A percentile compares a stretch with the other conserved stretches of the same genome.
These are phyloP conservation scores for Peromyscus maniculatus DNA, from an alignment of 2,113 vertebrate genomes.

Conservation along the genomic window DNA sequence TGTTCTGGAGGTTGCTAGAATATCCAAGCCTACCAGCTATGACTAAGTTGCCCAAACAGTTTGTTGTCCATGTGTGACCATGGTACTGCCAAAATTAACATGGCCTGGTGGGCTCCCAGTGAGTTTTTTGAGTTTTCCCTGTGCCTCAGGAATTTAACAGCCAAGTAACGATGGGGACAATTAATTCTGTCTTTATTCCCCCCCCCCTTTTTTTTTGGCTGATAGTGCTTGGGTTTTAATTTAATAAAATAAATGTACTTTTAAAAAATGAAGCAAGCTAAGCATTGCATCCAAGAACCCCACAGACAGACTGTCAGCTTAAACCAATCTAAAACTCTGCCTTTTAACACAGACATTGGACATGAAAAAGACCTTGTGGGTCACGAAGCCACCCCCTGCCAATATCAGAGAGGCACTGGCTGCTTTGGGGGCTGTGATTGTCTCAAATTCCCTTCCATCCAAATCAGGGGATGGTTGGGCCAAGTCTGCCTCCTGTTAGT, in stretches of 20 bases:
- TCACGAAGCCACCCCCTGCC: conserved; percentile 77
- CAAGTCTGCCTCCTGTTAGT: conserved; percentile 81
- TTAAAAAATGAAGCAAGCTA: neutral
- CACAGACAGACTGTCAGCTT: conserved; percentile 71
- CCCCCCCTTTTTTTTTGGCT: neutral
- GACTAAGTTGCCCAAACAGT: conserved; percentile 50
- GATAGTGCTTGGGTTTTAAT: conserved; percentile 75
- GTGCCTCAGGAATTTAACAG: neutral
- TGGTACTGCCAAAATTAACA: neutral
- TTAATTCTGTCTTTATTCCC: neutral
- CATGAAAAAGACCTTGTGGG: conserved; percentile 74
- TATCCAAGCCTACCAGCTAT: neutral
- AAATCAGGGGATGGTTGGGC: conserved; percentile 72
- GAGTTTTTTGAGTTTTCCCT: neutral
- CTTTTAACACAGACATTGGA: conserved; percentile 65
- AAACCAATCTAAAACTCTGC: conserved; percentile 72
- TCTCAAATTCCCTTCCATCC: conserved; percentile 77
- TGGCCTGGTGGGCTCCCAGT: conserved; percentile 17
- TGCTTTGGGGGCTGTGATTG: conserved; percentile 63
- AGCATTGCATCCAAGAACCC: neutral
- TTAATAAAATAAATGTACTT: conserved; percentile 69
- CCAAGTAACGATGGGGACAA: conserved; percentile 44
- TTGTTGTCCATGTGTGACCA: conserved; percentile 48
- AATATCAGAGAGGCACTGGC: conserved; percentile 74
- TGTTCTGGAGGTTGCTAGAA: conserved; percentile 40